Percentiles rank a stretch among this genome's conserved stretches.
Conservation (phyloP, 2,888 invertebrate genomes). For the Formica aserva region DNA sequence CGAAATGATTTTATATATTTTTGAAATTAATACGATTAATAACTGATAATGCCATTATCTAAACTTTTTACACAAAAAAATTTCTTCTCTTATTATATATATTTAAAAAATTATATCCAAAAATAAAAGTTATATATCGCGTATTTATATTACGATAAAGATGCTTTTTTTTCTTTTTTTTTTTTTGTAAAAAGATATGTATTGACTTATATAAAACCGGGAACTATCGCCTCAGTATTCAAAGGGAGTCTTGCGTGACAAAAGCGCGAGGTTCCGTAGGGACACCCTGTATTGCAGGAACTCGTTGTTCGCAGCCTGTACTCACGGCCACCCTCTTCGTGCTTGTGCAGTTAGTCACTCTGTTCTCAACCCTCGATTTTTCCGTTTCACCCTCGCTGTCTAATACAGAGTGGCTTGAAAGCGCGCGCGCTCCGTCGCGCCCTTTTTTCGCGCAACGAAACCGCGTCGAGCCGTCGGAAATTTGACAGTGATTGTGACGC, state of each 20-base stretch:
- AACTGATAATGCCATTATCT: neutral
- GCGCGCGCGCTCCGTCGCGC: slow-evolving; percentile 14
- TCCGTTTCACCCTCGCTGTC: slow-evolving; percentile 71
- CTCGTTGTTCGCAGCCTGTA: slow-evolving; percentile 78
- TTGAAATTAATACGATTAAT: neutral
- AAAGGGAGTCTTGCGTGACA: slow-evolving; percentile 7
- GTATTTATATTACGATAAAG: neutral
- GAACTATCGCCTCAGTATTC: slow-evolving; percentile 2
- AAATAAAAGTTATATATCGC: neutral
- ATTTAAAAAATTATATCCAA: neutral
- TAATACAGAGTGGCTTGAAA: slow-evolving; percentile 69
- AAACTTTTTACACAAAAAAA: neutral
- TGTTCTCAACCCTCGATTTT: slow-evolving; percentile 75
- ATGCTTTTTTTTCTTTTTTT: neutral
- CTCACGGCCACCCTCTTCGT: slow-evolving; percentile 73
- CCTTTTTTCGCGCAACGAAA: slow-evolving; percentile 46
- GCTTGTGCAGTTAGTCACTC: slow-evolving; percentile 80
- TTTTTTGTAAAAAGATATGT: neutral
- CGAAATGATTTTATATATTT: neutral
- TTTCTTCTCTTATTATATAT: neutral
- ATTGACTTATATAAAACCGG: neutral
- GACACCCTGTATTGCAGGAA: slow-evolving; percentile 72
- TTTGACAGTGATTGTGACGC: slow-evolving; percentile 65
- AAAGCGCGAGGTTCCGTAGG: slow-evolving; percentile 46
- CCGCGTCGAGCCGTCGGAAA: slow-evolving; percentile 57